Conservation (phyloP, 2,113 vertebrate genomes). For the Himantopus leucocephalus region DNA sequence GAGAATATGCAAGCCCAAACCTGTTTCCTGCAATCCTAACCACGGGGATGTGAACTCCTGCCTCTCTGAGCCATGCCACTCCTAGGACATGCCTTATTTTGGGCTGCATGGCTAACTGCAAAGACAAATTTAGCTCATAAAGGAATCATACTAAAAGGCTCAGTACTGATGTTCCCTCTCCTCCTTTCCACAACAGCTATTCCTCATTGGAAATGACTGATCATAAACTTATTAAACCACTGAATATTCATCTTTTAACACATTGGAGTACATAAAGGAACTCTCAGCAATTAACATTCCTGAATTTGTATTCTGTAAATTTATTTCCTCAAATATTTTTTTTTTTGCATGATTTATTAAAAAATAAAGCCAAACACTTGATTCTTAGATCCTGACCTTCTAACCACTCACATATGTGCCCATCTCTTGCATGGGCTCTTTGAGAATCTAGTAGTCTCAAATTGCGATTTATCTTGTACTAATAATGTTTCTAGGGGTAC, state of each 20-base stretch:
- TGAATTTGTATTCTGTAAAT: slow-evolving; percentile 17
- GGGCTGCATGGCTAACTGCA: neutral
- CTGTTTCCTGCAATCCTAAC: neutral
- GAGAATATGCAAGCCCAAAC: neutral
- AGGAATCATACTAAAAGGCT: neutral
- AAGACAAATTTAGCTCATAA: neutral
- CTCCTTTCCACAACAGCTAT: neutral
- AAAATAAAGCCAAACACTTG: slow-evolving; percentile 44
- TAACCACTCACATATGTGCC: slow-evolving; percentile 13
- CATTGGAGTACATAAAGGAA: neutral
- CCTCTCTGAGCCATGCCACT: neutral
- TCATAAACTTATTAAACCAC: neutral
- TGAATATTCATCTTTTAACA: slow-evolving; percentile 44
- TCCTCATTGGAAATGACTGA: neutral
- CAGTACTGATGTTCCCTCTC: neutral
- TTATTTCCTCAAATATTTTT: slow-evolving; percentile 31
- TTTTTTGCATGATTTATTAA: slow-evolving; percentile 19
- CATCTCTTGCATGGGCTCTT: neutral
- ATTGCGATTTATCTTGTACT: neutral
- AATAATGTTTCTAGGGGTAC: neutral
- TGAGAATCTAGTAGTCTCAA: neutral
- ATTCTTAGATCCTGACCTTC: slow-evolving; percentile 18
- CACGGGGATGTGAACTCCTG: neutral
- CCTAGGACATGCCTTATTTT: neutral
- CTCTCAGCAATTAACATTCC: slow-evolving; percentile 16